Evolutionary conservation across 2,797 vertebrate species (phyloP).

Genomic region (Mus minutoides): DNA sequence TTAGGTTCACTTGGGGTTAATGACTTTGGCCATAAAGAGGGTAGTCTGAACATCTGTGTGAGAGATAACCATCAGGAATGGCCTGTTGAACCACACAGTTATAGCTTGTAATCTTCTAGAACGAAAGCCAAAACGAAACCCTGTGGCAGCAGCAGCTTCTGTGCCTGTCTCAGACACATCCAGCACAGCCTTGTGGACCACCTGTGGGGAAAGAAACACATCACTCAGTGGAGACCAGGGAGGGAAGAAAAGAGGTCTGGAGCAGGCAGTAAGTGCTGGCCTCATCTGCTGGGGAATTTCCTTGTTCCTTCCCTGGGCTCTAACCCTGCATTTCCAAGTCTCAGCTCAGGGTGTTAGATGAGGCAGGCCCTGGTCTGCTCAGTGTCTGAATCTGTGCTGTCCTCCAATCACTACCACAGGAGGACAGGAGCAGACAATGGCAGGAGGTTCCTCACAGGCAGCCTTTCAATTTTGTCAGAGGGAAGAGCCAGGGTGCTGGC

Average conservation of each 20-base stretch:
- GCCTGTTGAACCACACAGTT: conserved; percentile 47
- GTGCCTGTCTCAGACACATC: conserved; percentile 92
- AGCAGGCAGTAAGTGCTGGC: rapidly evolving
- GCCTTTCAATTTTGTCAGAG: rapidly evolving
- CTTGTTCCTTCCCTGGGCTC: not conserved
- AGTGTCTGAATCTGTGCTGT: not conserved
- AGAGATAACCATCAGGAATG: rapidly evolving
- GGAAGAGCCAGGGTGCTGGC: rapidly evolving
- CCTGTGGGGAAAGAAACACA: conserved; percentile 82
- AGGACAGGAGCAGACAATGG: rapidly evolving
- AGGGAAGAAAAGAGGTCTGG: not conserved
- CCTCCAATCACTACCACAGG: rapidly evolving
- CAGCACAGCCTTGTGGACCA: conserved; percentile 92
- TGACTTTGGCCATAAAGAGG: conserved; percentile 1
- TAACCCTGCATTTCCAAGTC: rapidly evolving
- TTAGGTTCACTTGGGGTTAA: not conserved
- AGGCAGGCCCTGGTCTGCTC: rapidly evolving
- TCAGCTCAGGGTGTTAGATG: not conserved
- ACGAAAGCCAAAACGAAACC: not conserved
- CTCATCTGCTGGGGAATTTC: rapidly evolving
- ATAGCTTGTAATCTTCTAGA: rapidly evolving
- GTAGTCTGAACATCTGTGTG: rapidly evolving
- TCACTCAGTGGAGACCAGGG: rapidly evolving
- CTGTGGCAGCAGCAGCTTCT: conserved; percentile 90
- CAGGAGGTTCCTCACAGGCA: not conserved